Base-by-base conservation (phyloP, 92 coral and sea anemone genomes). In the Epizoanthus stellaris region DNA sequence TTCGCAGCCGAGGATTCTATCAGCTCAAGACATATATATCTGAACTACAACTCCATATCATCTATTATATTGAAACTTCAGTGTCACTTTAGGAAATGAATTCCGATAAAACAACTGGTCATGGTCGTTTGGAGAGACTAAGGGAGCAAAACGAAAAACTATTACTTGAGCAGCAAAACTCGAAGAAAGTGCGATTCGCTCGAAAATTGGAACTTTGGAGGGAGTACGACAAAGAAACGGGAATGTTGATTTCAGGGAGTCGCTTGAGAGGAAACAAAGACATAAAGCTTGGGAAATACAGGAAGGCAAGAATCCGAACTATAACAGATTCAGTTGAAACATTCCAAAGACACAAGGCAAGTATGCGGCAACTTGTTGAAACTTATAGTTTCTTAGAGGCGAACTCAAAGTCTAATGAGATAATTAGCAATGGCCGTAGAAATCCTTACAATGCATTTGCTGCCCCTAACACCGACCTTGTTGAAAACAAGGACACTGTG, bases 171-270 rank as follows among this genome's bases (percentile, higher is more conserved):
- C 74, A 57, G 42, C 21, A 60, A 52, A 52, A 49, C n/a, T 67
- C 47, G 2, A 91, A 82, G 75, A 89, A 75, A 79, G 97, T 93
- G 17, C 89, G 91, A 15, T 93, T 93, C 73, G 89, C 97, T 3
- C 84, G 80, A 14, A 92, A 92, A 2, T n/a, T 93, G 73, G 97
- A 93, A 69, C 84, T 76, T 53, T 87, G 97, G 95, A 88, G 67
- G 68, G 93, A 91, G 80, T 91, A 71, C 72, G 92, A 93, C 75
- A 74, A 59, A 63, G 93, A 91, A 73, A 89, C 94, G 6, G 95
- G 89, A 4, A 42, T 47, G 21, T 19, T 93, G 6, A 11, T 39
- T n/a, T 88, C 89, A 15, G 30, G 40, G 16, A 61, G 85, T 54
- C 65, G 14, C 39, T 80, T 58, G 8, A 61, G 47, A 20, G 53